These are phyloP conservation scores for Pomatostomus ruficeps DNA, from an alignment of 2,113 vertebrate species.

Conservation along the genomic window DNA sequence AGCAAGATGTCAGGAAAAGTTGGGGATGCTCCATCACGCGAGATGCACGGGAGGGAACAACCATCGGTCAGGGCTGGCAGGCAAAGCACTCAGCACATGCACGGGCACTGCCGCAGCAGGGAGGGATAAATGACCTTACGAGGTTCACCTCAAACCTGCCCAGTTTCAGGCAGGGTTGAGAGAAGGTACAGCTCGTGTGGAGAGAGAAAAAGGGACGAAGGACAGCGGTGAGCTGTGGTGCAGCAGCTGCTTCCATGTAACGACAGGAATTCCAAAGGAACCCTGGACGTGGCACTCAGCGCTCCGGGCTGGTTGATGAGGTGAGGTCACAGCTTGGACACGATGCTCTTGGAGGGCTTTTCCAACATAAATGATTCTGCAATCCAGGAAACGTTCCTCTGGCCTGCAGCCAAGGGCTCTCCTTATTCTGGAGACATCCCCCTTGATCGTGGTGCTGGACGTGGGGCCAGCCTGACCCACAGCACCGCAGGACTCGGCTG, in stretches of 20 bases:
- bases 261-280: neutral
- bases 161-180: accelerated
- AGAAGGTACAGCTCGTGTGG: accelerated
- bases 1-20: conserved; percentile 6
- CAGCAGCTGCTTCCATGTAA: neutral
- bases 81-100: neutral
- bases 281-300: neutral
- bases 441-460: accelerated
- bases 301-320: neutral
- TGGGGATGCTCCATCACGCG: conserved; percentile 38
- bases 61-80: neutral
- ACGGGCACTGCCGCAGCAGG: neutral
- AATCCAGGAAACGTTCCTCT: accelerated
- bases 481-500: accelerated
- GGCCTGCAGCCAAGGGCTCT: neutral
- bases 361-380: neutral
- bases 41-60: neutral
- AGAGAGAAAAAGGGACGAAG: neutral
- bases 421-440: accelerated
- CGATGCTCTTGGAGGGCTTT: neutral
- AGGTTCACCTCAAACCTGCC: neutral
- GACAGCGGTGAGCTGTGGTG: accelerated
- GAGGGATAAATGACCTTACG: neutral
- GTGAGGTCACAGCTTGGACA: neutral
- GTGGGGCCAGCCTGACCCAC: accelerated